Evolutionary conservation across 2,888 invertebrate species (phyloP), one percentile per base, ranked within the genome.

Genomic region (Sympetrum striolatum): DNA sequence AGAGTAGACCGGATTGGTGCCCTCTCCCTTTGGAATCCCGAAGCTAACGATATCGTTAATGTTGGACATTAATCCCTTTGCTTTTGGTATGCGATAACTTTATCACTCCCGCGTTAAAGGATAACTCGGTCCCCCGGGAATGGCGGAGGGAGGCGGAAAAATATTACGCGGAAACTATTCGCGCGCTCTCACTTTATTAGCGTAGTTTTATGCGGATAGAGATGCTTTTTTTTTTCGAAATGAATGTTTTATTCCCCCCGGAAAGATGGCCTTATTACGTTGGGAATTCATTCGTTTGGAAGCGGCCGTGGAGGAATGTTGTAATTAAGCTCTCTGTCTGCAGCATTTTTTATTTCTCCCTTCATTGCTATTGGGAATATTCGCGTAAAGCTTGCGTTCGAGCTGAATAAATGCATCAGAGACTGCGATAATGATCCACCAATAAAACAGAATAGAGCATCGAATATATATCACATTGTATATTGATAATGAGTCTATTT

Each of bases 41-140:
- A 60, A 64, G 86, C 86, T 86, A 86, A 86, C 86, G 86, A 86
- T 86, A 86, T 86, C 86, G 86, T 86, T 86, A 60, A 86, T 86
- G 86, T 60, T 37, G 86, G 86, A 60, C 86, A 86, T 86, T 86
- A 86, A 86, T 86, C 86, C 86, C 39, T 86, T 86, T 86, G 86
- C 86, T 86, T 86, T 86, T 37, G 86, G 86, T 60, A 86, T 86
- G 86, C 86, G 86, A 86, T 86, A 86, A 60, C 86, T 86, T 86
- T 86, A 86, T 86, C 86, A 86, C 60, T 35, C 60, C n/a, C 64
- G 53, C 15, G 58, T 22, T 18, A 81, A 48, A 81, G 60, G 58
- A 60, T 64, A 86, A 64, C 60, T 64, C 22, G 86, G 81, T 25
- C 81, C n/a, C 81, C 14, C 58, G 58, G 35, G 18, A 35, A 82